Evolutionary conservation across 2,888 invertebrate species (phyloP), one percentile per base, ranked within the genome.

Genomic region (Cerceris rybyensis): DNA sequence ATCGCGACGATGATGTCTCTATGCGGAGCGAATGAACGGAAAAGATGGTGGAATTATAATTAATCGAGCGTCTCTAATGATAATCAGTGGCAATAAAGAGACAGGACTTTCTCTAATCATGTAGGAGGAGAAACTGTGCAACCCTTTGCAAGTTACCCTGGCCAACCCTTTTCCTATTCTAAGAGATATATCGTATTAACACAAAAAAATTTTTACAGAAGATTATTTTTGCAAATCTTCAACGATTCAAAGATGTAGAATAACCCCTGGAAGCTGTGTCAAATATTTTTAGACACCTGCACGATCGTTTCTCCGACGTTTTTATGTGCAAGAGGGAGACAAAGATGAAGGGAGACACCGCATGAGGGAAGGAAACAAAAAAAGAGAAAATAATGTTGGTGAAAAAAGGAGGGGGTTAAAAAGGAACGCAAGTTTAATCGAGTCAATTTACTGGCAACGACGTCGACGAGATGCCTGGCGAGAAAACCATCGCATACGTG

Each of bases 41-140:
- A 55, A 63, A 11, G 46, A 64, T n/a, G 52, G 7, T 57, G 52
- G 59, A 70, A 81, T 77, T 68, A 72, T 70, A 80, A 76, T 80
- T 59, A 70, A 81, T 52, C 46, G 39, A 46, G 17, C 41, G 64
- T 59, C 43, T 9, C 17, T 28, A 28, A 28, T 28, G 28, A 28
- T 1, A 28, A 28, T 28, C 28, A 28, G 4, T 4, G 28, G 28
- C n/a, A n/a, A n/a, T n/a, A n/a, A n/a, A n/a, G n/a, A n/a, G n/a
- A n/a, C n/a, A n/a, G n/a, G n/a, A n/a, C n/a, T n/a, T n/a, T n/a
- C n/a, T n/a, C n/a, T n/a, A n/a, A n/a, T n/a, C n/a, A n/a, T n/a
- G n/a, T n/a, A n/a, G n/a, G n/a, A n/a, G n/a, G n/a, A n/a, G n/a
- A n/a, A n/a, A n/a, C n/a, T 2, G 28, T 2, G 28, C 4, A 28